phyloP scores from a whole-genome alignment of 2,888 invertebrate genomes.

The Schrankia costaestrigalis region DNA sequence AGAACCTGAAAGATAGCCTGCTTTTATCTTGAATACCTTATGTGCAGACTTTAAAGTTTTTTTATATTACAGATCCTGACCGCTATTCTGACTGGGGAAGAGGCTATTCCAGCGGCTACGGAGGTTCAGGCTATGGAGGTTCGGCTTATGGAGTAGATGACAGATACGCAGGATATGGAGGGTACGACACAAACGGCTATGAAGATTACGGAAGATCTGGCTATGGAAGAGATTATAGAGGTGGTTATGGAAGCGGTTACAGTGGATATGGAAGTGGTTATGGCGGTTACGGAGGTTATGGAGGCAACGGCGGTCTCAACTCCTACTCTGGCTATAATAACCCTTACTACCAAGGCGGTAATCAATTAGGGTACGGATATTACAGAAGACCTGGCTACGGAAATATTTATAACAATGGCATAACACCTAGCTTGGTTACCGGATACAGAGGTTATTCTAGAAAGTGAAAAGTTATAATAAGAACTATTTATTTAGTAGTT shows the following conservation, averaged over 20 bases:
- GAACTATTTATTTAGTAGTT: constrained; percentile 29
- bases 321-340: constrained; percentile 82
- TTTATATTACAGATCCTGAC: constrained; percentile 40
- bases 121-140: constrained; percentile 4
- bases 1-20: too few species aligned
- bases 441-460: constrained; percentile 77
- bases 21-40: too few species aligned
- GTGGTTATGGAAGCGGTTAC: constrained; percentile 13
- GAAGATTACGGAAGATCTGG: constrained; percentile 13
- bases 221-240: constrained; percentile 12
- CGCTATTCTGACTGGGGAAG: constrained; percentile 55
- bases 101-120: constrained; percentile 16
- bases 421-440: constrained; percentile 71
- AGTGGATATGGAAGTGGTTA: too few species aligned
- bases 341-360: constrained; percentile 74
- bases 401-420: constrained; percentile 63
- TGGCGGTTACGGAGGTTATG: constrained; percentile 80
- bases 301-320: constrained; percentile 80
- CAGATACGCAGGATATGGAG: constrained; percentile 2
- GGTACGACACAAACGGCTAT: too few species aligned
- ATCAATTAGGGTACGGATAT: constrained; percentile 82
- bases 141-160: constrained; percentile 1
- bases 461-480: constrained; percentile 42
- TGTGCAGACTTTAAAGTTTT: not conserved
- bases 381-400: constrained; percentile 63